These are phyloP conservation scores for Cantharis flavilabris DNA, from an alignment of 2,888 invertebrate genomes.

Conservation along the genomic window DNA sequence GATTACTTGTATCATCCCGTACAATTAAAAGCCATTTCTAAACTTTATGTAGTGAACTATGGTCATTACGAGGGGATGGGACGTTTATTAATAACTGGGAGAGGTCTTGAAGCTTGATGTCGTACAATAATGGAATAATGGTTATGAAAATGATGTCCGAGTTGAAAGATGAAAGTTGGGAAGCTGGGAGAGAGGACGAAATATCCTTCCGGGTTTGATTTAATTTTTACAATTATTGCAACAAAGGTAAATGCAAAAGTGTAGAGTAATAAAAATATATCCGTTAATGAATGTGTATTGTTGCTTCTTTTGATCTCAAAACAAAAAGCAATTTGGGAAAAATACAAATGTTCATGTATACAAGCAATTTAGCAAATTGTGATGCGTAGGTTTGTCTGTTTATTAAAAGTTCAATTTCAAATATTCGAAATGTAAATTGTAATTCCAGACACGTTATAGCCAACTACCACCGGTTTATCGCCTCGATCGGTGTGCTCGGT, in stretches of 20 bases:
- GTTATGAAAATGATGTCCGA: neutral
- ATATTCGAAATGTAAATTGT: slow-evolving; percentile 7
- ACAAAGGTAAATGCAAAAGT: neutral
- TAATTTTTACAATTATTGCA: neutral
- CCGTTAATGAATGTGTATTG: neutral
- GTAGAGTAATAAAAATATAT: neutral
- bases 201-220: neutral
- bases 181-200: neutral
- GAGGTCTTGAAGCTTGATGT: neutral
- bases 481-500: slow-evolving; percentile 15
- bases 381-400: neutral
- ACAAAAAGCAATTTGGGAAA: neutral
- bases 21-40: neutral
- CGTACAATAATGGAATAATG: neutral
- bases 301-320: neutral
- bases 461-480: slow-evolving; percentile 22
- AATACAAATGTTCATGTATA: neutral
- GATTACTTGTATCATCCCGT: neutral
- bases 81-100: neutral
- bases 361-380: neutral
- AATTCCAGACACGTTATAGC: slow-evolving; percentile 17
- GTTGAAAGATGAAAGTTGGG: neutral
- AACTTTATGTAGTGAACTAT: neutral
- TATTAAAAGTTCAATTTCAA: slow-evolving; percentile 14
- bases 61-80: neutral